Base-by-base conservation (phyloP, 2,113 vertebrate species). In the Coregonus clupeaformis region DNA sequence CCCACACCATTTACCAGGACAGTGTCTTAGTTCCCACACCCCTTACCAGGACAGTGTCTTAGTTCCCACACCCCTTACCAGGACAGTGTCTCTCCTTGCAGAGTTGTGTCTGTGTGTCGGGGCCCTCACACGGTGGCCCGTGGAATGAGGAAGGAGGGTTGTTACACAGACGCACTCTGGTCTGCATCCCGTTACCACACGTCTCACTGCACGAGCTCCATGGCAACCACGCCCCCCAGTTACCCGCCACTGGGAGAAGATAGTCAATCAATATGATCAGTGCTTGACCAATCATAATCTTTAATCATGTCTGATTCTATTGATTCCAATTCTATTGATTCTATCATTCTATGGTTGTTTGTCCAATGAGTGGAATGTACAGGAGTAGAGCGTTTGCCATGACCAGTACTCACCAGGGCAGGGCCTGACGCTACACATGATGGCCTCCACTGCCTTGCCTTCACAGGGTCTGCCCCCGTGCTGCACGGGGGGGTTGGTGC, bases 121-220 rank as follows among this genome's bases (percentile, higher is more conserved):
- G 71, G 14, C 97, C 97, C 0, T 77, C 84, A 76, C 98, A 99
- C 66, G 75, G 76, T 0, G 81, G 77, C 0, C 98, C 97, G 0
- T 91, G 92, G 29, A 96, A 95, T 0, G 94, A 93, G 0, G 97
- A 95, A 4, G 96, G 94, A 0, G 97, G 97, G 82, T 90, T 94
- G 87, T 92, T 93, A 82, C 98, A 99, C 59, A 96, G 91, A 24
- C 97, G 90, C 32, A 90, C 32, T 49, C 97, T 94, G 0, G 86
- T 94, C 86, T 98, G 95, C 49, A 92, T 91, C 0, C 97, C 98
- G 72, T 95, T 95, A 14, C 95, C 95, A 6, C 98, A 99, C 0
- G 93, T 95, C 78, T 91, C 84, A 1, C 96, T 98, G 92, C 98
- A 99, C 0, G 90, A 81, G 11, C 92, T 93, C 98, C 98, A 99